Conservation (phyloP, 2,888 invertebrate species). For the Ennomos erosarius region DNA sequence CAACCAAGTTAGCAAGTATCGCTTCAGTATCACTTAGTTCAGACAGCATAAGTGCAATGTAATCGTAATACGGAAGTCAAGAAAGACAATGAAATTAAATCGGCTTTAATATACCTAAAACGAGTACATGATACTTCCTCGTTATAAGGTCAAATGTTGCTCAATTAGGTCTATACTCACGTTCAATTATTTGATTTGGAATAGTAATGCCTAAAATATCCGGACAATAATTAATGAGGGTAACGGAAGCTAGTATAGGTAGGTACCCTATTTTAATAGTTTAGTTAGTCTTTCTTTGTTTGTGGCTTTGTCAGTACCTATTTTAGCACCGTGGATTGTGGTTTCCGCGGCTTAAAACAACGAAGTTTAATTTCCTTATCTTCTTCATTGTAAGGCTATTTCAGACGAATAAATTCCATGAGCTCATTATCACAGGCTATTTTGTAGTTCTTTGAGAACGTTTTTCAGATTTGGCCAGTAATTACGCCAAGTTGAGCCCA, state of each 20-base stretch:
- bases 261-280: no score
- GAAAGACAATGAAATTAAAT: slow-evolving; percentile 38
- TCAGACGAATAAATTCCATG: no score
- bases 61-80: slow-evolving; percentile 21
- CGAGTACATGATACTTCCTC: slow-evolving; percentile 36
- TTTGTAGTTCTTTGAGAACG: no score
- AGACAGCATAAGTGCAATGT: background rate
- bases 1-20: slow-evolving; percentile 8
- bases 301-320: no score
- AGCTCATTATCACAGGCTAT: no score
- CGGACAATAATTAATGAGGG: slow-evolving; percentile 9
- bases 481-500: background rate
- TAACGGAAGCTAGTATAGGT: slow-evolving; percentile 16
- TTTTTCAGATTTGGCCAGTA: no score
- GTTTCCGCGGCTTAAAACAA: no score
- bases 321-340: no score
- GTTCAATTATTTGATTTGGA: slow-evolving; percentile 19
- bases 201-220: background rate
- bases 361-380: no score
- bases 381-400: no score
- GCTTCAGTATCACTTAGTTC: slow-evolving; percentile 7
- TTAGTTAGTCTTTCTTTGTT: no score
- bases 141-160: slow-evolving; percentile 33
- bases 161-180: slow-evolving; percentile 21
- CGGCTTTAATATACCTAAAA: slow-evolving; percentile 27